A percentile compares a stretch with the other conserved stretches of the same genome.
Conservation (phyloP, 2,888 invertebrate genomes). For the Cetonia aurata region DNA sequence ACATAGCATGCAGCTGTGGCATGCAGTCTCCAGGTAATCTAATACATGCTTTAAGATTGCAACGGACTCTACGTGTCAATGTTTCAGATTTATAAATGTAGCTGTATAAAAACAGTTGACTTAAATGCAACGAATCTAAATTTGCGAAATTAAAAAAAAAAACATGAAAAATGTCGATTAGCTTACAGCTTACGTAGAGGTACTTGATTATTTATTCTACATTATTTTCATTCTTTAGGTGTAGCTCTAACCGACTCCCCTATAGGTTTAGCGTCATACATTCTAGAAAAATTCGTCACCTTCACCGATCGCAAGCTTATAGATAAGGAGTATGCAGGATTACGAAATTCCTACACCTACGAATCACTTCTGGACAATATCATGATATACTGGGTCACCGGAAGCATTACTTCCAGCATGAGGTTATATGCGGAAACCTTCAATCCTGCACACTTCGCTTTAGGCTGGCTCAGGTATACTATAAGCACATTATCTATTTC, state of each 20-base stretch:
- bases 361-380: conserved; percentile 83
- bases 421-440: conserved; percentile 80
- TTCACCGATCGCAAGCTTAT: conserved; percentile 74
- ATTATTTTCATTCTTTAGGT: conserved; percentile 62
- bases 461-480: conserved; percentile 51
- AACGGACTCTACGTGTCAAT: no score
- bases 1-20: no score
- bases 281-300: conserved; percentile 88
- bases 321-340: conserved; percentile 74
- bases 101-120: no score
- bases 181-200: no score
- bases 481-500: neutral
- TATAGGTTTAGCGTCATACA: conserved; percentile 88
- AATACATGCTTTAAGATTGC: no score
- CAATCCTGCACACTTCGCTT: conserved; percentile 56
- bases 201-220: no score
- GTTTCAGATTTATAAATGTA: no score
- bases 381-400: conserved; percentile 86
- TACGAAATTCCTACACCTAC: conserved; percentile 75
- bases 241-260: conserved; percentile 81
- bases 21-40: no score
- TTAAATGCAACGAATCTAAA: no score
- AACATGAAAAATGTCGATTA: no score
- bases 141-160: no score
- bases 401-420: conserved; percentile 80